Conservation (phyloP, 1,140 invertebrate genomes). For the Drosophila melanogaster region DNA sequence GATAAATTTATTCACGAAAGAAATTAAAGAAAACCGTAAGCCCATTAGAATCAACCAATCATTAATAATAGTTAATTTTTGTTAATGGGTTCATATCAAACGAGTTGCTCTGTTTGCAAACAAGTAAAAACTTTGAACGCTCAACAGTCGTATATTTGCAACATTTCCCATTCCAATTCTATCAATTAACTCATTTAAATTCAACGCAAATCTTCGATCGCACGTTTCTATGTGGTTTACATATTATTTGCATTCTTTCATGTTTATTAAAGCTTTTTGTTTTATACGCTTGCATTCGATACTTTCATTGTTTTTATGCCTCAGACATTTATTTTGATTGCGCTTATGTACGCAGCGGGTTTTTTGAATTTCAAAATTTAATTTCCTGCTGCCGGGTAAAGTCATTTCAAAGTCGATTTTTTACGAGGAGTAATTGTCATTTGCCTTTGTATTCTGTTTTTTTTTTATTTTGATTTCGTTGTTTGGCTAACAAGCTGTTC, state of each 20-base stretch:
- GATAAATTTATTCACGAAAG: neutral
- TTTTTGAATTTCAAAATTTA: constrained; percentile 51
- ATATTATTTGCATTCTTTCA: constrained; percentile 56
- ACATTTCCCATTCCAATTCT: constrained; percentile 2
- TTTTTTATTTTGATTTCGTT: constrained; percentile 36
- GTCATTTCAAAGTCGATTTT: constrained; percentile 50
- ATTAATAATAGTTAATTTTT: no score
- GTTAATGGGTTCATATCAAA: neutral
- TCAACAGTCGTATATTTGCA: constrained; percentile 3
- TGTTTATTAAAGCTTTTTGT: constrained; percentile 45
- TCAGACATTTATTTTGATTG: constrained; percentile 63
- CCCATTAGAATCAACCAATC: no score
- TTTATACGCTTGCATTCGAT: constrained; percentile 23
- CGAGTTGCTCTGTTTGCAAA: neutral
- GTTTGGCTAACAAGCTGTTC: constrained; percentile 6
- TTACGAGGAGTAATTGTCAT: constrained; percentile 50
- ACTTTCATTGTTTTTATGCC: constrained; percentile 50
- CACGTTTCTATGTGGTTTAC: constrained; percentile 70
- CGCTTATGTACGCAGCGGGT: constrained; percentile 36
- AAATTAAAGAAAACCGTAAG: no score
- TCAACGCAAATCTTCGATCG: constrained; percentile 65
- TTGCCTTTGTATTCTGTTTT: constrained; percentile 22
- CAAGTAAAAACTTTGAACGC: neutral
- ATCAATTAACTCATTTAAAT: constrained; percentile 52
- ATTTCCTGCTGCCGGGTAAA: constrained; percentile 51